Evolutionary conservation across 2,113 vertebrate genomes (phyloP).

Genomic region (Macquaria ambigua): DNA sequence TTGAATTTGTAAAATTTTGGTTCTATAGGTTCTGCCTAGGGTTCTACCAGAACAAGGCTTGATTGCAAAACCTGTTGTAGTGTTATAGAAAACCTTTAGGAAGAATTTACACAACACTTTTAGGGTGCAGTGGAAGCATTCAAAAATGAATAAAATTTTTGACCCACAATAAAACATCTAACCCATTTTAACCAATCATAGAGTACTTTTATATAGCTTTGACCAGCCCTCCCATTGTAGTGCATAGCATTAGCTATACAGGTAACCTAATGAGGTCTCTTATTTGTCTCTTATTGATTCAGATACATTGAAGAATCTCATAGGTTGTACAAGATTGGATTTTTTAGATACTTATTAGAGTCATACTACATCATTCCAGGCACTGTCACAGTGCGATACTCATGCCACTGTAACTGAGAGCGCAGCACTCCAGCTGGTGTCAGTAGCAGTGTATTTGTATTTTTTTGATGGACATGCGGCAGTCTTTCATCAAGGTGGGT

Average conservation of each 20-base stretch:
- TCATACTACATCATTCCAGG: not conserved
- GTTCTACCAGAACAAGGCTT: no score
- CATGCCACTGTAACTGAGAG: constrained; percentile 26
- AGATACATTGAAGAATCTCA: not conserved
- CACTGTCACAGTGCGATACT: constrained; percentile 11
- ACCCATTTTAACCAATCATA: not conserved
- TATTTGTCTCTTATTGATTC: not conserved
- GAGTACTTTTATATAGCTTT: not conserved
- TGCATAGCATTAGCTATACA: not conserved
- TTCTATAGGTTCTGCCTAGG: not conserved
- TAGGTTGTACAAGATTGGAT: not conserved
- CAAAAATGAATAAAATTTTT: not conserved
- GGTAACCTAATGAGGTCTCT: not conserved
- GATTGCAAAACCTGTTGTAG: not conserved
- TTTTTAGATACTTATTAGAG: not conserved
- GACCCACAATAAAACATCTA: not conserved
- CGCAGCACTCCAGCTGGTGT: constrained; percentile 44
- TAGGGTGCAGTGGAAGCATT: not conserved
- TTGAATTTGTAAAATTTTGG: not conserved
- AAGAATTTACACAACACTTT: not conserved
- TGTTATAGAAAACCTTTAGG: no score
- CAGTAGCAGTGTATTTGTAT: constrained; percentile 54
- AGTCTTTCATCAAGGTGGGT: constrained; percentile 76
- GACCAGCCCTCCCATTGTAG: not conserved
- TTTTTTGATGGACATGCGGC: constrained; percentile 71